Evolutionary conservation across 2,113 vertebrate species (phyloP), one percentile per base, ranked within the genome.

Genomic region (Catharus bicknelli): DNA sequence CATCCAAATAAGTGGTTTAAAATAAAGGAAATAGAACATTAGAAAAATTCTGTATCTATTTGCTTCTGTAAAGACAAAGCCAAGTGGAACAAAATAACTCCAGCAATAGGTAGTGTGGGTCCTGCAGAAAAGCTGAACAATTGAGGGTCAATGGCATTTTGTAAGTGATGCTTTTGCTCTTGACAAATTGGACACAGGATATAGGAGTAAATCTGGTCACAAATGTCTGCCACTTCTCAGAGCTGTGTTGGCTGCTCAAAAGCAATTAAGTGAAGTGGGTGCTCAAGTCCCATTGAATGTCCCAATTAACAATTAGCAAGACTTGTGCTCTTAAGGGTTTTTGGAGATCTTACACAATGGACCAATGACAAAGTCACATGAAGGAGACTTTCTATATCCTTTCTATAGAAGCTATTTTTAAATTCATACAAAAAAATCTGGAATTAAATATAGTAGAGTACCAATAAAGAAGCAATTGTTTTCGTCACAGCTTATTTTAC

Each of bases 181-280:
- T 79, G 77, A 92, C 69, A 95, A 68, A 92, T 95, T 85, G 83
- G 90, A 92, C 69, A 25, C 50, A 85, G 54, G 50, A 86, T 90
- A 68, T 38, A 66, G 78, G 23, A 95, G 32, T 61, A 95, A 94
- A 94, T 93, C 86, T 93, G 88, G 92, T 94, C 88, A 90, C 77
- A 94, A 94, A 96, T 50, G 74, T 89, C 83, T 87, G 74, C 83
- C 83, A 93, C 86, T 95, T 93, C 81, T 92, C 45, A 1, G 50
- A 95, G 53, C 90, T 82, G 74, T 92, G 83, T 89, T 96, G 88
- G 45, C 88, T 93, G 96, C 91, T 95, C 80, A 93, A 92, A 94
- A 96, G 88, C 92, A 94, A 96, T 90, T 96, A 95, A 88, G 53
- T 96, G 90, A 96, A 95, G 95, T 93, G 92, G 80, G 34, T 94